Evolutionary conservation across 2,113 vertebrate species (phyloP), one percentile per base, ranked within the genome.

Genomic region (Nyctibius bracteatus): DNA sequence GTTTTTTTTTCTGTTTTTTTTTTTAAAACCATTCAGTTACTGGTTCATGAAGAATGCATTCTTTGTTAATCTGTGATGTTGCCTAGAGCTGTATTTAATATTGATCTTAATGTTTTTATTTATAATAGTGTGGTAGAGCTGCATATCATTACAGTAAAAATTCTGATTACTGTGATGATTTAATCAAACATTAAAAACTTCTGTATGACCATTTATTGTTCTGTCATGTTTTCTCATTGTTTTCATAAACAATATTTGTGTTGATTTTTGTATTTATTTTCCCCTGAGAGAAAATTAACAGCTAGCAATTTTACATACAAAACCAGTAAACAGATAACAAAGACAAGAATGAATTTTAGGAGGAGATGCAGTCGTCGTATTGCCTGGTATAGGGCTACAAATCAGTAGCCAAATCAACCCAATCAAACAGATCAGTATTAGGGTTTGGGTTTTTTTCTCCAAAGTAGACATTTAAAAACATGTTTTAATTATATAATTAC

Each of bases 71-170:
- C 98, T 97, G 98, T 98, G 98, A 97, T 98, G 98, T 99, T 98
- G 97, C 98, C 98, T 98, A 98, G 98, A 98, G 92, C 97, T 98
- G 98, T 98, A 97, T 98, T 99, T 99, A 99, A 98, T 98, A 98
- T 97, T 97, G 96, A 98, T 98, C 97, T 98, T 93, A 90, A 97
- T 98, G 98, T 98, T 98, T 98, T 98, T 98, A 99, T 99, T 99
- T 99, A 99, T 99, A 98, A 98, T 98, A 98, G 97, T 98, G 98
- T 98, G 95, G 97, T 99, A 98, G 98, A 99, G 98, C 98, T 98
- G 98, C 99, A 92, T 98, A 98, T 99, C 98, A 98, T 98, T 97
- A 98, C 98, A 98, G 98, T 98, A 98, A 97, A 98, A 96, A 96
- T 97, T 98, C 97, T 95, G 88, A 96, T 98, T 98, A 98, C 98